These are phyloP conservation scores for Syndactyla subalaris DNA, from an alignment of 2,797 vertebrate genomes.

Conservation along the genomic window DNA sequence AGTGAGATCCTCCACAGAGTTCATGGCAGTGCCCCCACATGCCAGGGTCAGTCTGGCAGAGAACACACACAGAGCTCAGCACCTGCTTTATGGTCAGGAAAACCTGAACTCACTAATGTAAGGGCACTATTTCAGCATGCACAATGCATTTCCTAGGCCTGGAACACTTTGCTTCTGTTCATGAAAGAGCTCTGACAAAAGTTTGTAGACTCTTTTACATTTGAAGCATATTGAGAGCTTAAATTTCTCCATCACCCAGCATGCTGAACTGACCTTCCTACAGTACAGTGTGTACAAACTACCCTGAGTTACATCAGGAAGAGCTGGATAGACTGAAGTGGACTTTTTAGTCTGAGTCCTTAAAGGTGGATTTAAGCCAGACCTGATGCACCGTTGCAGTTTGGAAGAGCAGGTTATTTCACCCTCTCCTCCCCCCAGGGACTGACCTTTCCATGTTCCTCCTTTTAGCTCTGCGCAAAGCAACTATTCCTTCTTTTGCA, in stretches of 20 bases:
- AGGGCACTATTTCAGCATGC: not conserved
- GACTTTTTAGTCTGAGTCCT: not conserved
- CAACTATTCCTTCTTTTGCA: slow-evolving; percentile 95
- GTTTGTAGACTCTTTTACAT: not conserved
- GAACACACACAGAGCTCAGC: not conserved
- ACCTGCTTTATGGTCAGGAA: not conserved
- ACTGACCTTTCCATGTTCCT: slow-evolving; percentile 98
- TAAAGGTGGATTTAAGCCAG: not conserved
- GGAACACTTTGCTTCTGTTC: not conserved
- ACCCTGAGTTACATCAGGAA: not conserved
- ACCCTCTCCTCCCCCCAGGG: not conserved
- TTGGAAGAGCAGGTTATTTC: not conserved
- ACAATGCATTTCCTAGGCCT: not conserved
- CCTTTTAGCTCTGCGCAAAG: slow-evolving; percentile 93
- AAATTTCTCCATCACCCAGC: accelerated
- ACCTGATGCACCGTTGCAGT: not conserved
- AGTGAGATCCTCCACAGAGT: slow-evolving; percentile 92
- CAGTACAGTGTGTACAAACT: not conserved
- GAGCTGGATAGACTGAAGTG: accelerated
- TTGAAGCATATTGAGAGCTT: not conserved
- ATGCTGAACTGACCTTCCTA: not conserved
- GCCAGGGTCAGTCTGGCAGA: slow-evolving; percentile 87
- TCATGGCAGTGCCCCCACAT: slow-evolving; percentile 94
- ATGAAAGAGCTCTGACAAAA: not conserved
- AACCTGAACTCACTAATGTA: accelerated